These are phyloP conservation scores for Pycnonotus jocosus DNA, from an alignment of 2,113 vertebrate species.

Conservation along the genomic window DNA sequence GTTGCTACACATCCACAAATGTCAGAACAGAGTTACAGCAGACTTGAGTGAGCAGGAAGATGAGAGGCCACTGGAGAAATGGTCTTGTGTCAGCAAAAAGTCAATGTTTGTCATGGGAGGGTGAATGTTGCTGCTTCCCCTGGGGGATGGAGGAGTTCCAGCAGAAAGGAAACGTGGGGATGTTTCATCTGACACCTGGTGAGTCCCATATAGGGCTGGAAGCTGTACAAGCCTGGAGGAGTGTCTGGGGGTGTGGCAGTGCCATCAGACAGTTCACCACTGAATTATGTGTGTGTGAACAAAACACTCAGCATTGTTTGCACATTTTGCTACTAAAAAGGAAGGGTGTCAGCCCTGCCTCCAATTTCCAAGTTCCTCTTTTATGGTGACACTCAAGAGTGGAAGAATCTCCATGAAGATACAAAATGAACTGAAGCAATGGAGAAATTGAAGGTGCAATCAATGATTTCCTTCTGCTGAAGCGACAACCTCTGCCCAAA, in stretches of 20 bases:
- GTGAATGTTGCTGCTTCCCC: background rate
- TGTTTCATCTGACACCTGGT: background rate
- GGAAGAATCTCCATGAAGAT: background rate
- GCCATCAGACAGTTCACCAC: background rate
- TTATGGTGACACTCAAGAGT: background rate
- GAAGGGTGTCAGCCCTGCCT: background rate
- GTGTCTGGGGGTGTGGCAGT: background rate
- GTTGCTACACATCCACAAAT: background rate
- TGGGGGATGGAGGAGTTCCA: background rate
- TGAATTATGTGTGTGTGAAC: no score
- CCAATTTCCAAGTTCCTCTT: background rate
- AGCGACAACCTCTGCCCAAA: background rate
- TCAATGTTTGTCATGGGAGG: fast-evolving
- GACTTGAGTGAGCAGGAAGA: background rate
- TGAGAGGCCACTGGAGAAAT: background rate
- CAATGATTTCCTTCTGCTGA: background rate
- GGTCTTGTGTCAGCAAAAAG: background rate
- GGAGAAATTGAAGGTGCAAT: background rate
- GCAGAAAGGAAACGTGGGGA: background rate
- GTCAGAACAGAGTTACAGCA: background rate
- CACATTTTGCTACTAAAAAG: background rate
- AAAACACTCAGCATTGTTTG: background rate
- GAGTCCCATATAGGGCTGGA: background rate
- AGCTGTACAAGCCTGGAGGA: background rate
- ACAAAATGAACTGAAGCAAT: background rate